Base-by-base conservation (phyloP, 2,797 vertebrate species). In the Cynopterus sphinx region DNA sequence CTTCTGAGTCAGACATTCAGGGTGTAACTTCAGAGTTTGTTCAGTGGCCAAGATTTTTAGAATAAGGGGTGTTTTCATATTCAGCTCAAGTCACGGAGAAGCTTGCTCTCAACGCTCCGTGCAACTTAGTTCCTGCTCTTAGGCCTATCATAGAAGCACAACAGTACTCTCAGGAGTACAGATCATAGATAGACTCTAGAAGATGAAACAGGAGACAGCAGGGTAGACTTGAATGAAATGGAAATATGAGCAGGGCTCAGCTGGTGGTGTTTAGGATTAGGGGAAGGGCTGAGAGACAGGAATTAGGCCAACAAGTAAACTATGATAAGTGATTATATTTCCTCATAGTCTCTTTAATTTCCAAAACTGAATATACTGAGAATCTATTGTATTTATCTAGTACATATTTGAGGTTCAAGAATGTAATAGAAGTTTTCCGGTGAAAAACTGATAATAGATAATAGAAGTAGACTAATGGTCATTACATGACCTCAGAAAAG, bases 1-100 rank as follows among this genome's bases (percentile, higher is more conserved):
- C 6, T 0, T 89, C 39, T 93, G 91, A 94, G 71, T 92, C 87
- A 92, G 70, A 86, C 51, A 86, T 57, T 91, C 82, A 97, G 74
- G 85, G 71, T 51, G 31, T 91, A 78, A 67, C 89, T 91, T 41
- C 78, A 57, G 71, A 28, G 51, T 67, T 71, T 84, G 71, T 73
- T 91, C 46, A 31, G 65, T 93, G 68, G 92, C 83, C 61, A 94
- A 53, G 43, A 85, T 95, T 95, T 91, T 75, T 49, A 89, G 39
- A 87, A 77, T n/a, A 87, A 53, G n/a, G 41, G 31, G 55, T 89
- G 63, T 94, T 96, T 95, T 86, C 31, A 21, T 85, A 28, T 71
- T 90, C 31, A 77, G 2, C 43, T 57, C 28, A 59, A 71, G 63
- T 96, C 51, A 26, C 21, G 26, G 78, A 49, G 49, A 49, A 49